Evolutionary conservation across 1,140 invertebrate species (phyloP).

Genomic region (Drosophila arizonae): DNA sequence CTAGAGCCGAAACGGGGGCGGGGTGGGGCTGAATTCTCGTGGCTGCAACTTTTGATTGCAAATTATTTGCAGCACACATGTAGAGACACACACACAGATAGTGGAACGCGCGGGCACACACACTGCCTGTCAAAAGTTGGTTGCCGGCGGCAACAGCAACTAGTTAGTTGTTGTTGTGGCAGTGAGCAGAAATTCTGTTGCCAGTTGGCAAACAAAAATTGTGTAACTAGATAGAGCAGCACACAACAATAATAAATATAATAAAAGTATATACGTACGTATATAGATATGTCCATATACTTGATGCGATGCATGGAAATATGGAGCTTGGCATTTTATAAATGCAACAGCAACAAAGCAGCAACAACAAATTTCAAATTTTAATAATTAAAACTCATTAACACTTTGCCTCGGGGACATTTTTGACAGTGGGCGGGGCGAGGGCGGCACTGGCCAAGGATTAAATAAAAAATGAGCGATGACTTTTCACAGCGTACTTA

Average conservation of each 20-base stretch:
- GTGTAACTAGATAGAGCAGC: constrained; percentile 63
- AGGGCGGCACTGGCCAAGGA: constrained; percentile 58
- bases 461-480: constrained; percentile 79
- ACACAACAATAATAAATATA: constrained; percentile 21
- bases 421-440: constrained; percentile 5
- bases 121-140: constrained; percentile 62
- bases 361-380: constrained; percentile 46
- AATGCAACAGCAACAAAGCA: constrained; percentile 36
- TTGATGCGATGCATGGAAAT: constrained; percentile 14
- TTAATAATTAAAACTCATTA: constrained; percentile 80
- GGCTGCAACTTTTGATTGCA: constrained; percentile 74
- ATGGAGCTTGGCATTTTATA: constrained; percentile 33
- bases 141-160: constrained; percentile 53
- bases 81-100: constrained; percentile 39
- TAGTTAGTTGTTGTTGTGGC: constrained; percentile 29
- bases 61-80: constrained; percentile 69
- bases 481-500: constrained; percentile 68
- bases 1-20: constrained; percentile 14
- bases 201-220: constrained; percentile 59
- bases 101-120: constrained; percentile 18
- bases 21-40: constrained; percentile 34
- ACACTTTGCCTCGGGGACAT: constrained; percentile 54
- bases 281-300: constrained; percentile 19
- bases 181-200: constrained; percentile 26
- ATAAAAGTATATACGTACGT: constrained; percentile 4